Base-by-base conservation (phyloP, 2,113 vertebrate genomes). In the Myrmophylax atrothorax region DNA sequence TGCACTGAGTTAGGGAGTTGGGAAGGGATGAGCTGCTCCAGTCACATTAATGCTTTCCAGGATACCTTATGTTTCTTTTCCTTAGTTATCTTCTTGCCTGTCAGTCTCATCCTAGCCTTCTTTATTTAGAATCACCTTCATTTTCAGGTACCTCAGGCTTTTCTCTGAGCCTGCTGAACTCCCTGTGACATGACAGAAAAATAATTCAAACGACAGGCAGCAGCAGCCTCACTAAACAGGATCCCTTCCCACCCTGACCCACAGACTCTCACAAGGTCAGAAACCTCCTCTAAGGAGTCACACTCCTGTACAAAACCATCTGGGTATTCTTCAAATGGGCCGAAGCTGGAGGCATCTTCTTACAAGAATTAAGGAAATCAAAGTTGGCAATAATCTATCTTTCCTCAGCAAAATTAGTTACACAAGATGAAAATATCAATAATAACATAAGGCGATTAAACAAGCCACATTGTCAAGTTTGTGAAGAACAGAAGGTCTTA, bases 401-500 rank as follows among this genome's bases (percentile, higher is more conserved):
- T 91, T 66, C 72, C 89, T 84, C 92, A 18, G 87, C 68, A 74
- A 87, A 88, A 88, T 62, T 49, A 87, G 87, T 81, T 86, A 17
- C 63, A 60, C 50, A 10, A 49, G 84, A 94, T 56, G 75, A 84
- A 88, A 91, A 87, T 50, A 89, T 92, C 93, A 94, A 87, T 94
- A 94, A 91, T 78, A 93, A 78, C 94, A 94, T 62, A 94, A 82
- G 94, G 91, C 70, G 1, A 64, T 55, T 84, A 70, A 91, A 80
- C 33, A 52, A 94, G 86, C 66, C 70, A 33, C 92, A 12, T 35
- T 87, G 95, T 85, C 89, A 63, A 31, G 81, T 90, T 70, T 44
- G 70, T 31, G 72, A 33, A 53, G 87, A 96, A 96, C 96, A 97
- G 96, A 97, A 96, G 95, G 95, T 24, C 89, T n/a, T 2, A 82